Percentiles rank a stretch among this genome's conserved stretches.
phyloP scores from a whole-genome alignment of 2,888 invertebrate genomes.

The Acanthosepion pharaonis region DNA sequence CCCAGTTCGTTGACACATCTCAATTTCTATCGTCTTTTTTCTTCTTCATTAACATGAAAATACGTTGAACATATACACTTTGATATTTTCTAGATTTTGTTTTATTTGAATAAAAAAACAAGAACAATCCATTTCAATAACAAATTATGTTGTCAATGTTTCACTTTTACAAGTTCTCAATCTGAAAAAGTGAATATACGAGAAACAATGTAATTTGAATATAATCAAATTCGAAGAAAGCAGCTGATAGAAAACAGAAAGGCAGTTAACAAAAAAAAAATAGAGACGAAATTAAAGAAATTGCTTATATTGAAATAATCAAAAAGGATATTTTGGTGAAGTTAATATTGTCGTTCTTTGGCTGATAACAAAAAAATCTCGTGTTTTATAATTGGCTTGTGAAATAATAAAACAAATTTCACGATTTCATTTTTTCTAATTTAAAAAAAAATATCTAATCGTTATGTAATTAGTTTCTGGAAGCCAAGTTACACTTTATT shows the following conservation, averaged over 20 bases:
- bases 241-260: background rate
- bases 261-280: background rate
- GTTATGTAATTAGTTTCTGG: background rate
- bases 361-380: background rate
- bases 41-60: background rate
- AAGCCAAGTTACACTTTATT: conserved; percentile 6
- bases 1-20: background rate
- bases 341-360: background rate
- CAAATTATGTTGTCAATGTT: conserved; percentile 6
- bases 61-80: background rate
- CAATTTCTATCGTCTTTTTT: background rate
- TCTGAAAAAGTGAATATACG: background rate
- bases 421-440: background rate
- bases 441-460: background rate
- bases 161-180: background rate
- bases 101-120: background rate
- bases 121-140: background rate
- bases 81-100: background rate
- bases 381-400: background rate
- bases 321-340: background rate
- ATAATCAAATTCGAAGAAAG: background rate
- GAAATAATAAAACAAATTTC: background rate
- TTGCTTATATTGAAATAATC: background rate
- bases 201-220: background rate
- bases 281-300: background rate